These are phyloP conservation scores for Burhinus oedicnemus DNA, from an alignment of 2,113 vertebrate species.

Conservation along the genomic window DNA sequence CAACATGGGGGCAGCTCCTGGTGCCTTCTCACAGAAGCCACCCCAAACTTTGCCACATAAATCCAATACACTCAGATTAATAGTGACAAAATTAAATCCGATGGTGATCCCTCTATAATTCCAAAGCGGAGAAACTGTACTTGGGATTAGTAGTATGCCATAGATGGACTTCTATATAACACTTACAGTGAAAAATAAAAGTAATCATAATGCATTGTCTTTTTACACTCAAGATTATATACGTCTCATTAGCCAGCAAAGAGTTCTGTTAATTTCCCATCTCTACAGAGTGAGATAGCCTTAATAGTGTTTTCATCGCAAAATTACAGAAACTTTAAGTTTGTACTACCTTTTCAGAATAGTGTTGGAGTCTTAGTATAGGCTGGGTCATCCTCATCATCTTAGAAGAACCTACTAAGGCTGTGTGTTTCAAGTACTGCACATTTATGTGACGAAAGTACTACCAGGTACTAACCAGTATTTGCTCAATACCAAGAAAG, in stretches of 20 bases:
- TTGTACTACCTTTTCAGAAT: background rate
- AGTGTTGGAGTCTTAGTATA: background rate
- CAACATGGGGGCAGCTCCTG: background rate
- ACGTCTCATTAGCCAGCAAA: fast-evolving
- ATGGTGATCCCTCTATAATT: background rate
- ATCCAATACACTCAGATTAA: background rate
- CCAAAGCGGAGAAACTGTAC: background rate
- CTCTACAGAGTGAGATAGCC: background rate
- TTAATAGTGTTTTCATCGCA: background rate
- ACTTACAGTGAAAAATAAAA: background rate
- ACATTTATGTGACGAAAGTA: background rate
- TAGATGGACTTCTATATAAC: background rate
- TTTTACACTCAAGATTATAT: background rate
- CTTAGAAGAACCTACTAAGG: background rate
- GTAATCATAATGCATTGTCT: background rate
- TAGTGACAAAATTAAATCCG: background rate
- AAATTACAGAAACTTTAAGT: background rate
- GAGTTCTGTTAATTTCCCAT: background rate
- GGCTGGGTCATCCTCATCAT: background rate
- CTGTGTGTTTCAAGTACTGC: background rate
- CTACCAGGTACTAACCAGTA: background rate
- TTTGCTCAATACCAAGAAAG: background rate
- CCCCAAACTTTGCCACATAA: background rate
- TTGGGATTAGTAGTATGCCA: background rate
- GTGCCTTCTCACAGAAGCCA: background rate